These are phyloP conservation scores for Eidolon helvum DNA, from an alignment of 2,113 vertebrate species.

Conservation along the genomic window DNA sequence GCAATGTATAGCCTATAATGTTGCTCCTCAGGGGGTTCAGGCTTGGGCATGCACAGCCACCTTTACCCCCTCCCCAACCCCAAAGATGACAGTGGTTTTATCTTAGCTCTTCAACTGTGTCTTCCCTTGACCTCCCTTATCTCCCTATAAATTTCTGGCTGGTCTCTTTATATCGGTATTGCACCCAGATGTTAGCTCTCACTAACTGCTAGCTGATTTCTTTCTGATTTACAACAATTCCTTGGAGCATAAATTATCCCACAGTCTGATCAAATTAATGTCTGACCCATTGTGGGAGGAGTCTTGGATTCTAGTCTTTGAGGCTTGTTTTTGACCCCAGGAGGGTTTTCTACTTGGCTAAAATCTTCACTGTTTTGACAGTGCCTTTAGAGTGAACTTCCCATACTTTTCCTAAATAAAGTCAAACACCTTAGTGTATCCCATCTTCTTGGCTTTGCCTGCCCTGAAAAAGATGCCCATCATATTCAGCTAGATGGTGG, in stretches of 20 bases:
- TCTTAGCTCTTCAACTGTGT: not conserved
- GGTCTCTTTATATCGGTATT: not conserved
- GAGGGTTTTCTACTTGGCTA: not conserved
- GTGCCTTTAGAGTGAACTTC: not conserved
- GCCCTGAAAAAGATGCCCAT: not conserved
- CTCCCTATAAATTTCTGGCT: not conserved
- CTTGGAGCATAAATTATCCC: not conserved
- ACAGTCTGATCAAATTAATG: not conserved
- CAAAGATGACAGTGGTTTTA: not conserved
- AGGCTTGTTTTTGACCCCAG: not conserved
- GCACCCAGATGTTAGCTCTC: not conserved
- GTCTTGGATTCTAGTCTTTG: not conserved
- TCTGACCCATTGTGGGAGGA: not conserved
- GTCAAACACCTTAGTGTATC: not conserved
- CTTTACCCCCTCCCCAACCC: rapidly evolving
- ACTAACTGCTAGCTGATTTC: not conserved
- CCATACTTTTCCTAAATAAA: not conserved
- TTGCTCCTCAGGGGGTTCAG: not conserved
- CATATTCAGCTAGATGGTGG: rapidly evolving
- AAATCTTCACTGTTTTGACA: not conserved
- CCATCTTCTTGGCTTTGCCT: not conserved
- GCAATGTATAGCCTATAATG: rapidly evolving
- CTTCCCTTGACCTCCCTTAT: not conserved
- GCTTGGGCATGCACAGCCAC: not conserved
- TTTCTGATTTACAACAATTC: not conserved